A percentile compares a stretch with the other conserved stretches of the same genome.
phyloP scores from a whole-genome alignment of 1,140 invertebrate genomes.

The Maniola jurtina region DNA sequence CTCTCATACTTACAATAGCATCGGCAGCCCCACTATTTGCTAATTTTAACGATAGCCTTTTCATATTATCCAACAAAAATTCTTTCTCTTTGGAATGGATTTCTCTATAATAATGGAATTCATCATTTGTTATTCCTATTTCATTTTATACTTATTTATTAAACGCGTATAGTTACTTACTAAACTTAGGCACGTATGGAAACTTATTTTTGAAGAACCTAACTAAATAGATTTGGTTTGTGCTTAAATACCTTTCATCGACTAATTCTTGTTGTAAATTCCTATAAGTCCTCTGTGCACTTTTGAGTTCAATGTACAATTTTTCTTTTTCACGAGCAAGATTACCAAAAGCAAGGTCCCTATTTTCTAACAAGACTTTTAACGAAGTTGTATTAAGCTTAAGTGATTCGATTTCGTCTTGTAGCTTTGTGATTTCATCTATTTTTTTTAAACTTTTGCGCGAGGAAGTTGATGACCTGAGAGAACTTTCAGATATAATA shows the following conservation, averaged over 20 bases:
- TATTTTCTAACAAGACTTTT: slow-evolving; percentile 38
- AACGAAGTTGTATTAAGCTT: slow-evolving; percentile 35
- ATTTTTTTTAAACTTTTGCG: slow-evolving; percentile 20
- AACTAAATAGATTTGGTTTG: neutral
- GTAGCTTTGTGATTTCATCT: slow-evolving; percentile 35
- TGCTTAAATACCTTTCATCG: slow-evolving; percentile 37
- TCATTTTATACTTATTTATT: too few species aligned
- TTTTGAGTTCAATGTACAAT: slow-evolving; percentile 40
- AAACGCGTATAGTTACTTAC: too few species aligned
- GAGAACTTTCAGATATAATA: slow-evolving; percentile 40
- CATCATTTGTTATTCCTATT: too few species aligned
- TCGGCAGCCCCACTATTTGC: slow-evolving; percentile 13
- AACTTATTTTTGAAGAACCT: too few species aligned
- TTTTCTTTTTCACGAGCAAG: slow-evolving; percentile 45
- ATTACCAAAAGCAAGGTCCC: slow-evolving; percentile 37
- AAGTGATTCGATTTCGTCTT: slow-evolving; percentile 37
- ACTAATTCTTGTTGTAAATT: slow-evolving; percentile 40
- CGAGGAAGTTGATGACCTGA: slow-evolving; percentile 34
- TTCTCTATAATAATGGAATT: slow-evolving; percentile 26
- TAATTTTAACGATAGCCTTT: slow-evolving; percentile 25
- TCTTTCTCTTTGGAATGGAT: slow-evolving; percentile 45
- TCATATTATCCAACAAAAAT: slow-evolving; percentile 35
- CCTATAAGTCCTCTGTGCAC: slow-evolving; percentile 33
- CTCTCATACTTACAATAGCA: neutral
- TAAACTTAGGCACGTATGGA: too few species aligned